phyloP scores from a whole-genome alignment of 2,797 vertebrate genomes.

The Manis crassicaudata region DNA sequence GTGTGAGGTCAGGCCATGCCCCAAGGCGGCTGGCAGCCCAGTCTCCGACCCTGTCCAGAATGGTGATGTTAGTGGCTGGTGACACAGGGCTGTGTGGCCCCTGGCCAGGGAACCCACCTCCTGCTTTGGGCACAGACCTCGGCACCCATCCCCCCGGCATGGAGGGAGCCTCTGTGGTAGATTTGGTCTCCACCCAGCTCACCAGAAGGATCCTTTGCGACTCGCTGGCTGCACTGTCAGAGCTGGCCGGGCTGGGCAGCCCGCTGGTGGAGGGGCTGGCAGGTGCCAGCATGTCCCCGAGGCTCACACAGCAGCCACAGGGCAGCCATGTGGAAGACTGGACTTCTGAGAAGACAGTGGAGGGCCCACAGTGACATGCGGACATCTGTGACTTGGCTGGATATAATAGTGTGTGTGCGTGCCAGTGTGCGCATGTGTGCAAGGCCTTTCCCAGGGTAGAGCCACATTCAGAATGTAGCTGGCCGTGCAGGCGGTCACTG shows the following conservation, averaged over 20 bases:
- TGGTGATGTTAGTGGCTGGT: accelerated
- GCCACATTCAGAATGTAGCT: accelerated
- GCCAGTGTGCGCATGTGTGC: accelerated
- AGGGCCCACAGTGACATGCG: not conserved
- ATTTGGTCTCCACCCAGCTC: constrained; percentile 69
- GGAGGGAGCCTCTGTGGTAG: constrained; percentile 54
- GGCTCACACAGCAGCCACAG: accelerated
- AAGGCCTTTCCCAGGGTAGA: not conserved
- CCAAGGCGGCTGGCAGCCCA: accelerated
- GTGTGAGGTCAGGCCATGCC: not conserved
- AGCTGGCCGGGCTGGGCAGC: not conserved
- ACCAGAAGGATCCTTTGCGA: constrained; percentile 74
- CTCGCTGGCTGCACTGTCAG: constrained; percentile 62
- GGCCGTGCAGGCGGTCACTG: not conserved
- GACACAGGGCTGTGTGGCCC: accelerated
- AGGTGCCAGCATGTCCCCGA: accelerated
- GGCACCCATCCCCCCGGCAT: not conserved
- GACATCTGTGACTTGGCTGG: accelerated
- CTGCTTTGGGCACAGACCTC: accelerated
- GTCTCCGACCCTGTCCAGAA: not conserved
- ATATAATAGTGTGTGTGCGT: no score
- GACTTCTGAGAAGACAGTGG: not conserved
- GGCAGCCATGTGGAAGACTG: not conserved
- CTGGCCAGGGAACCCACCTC: accelerated
- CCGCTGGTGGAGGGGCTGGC: accelerated